These are phyloP conservation scores for Sternarchorhynchus goeldii DNA, from an alignment of 2,797 vertebrate genomes.

Conservation along the genomic window DNA sequence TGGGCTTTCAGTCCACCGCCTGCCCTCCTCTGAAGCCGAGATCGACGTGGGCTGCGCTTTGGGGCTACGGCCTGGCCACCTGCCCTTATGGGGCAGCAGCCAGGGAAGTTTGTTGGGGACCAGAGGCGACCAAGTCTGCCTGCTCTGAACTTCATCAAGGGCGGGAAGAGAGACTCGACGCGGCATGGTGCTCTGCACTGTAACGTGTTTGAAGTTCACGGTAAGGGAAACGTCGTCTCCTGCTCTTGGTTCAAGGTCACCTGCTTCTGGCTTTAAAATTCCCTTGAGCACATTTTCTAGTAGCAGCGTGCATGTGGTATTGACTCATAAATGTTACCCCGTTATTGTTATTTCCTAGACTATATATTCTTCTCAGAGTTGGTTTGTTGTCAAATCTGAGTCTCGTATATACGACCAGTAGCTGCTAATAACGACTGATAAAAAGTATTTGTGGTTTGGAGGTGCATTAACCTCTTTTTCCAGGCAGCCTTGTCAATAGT, in stretches of 20 bases:
- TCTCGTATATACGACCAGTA: too few species aligned
- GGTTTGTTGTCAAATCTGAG: too few species aligned
- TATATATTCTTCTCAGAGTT: too few species aligned
- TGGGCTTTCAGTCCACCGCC: constrained; percentile 3
- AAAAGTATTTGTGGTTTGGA: too few species aligned
- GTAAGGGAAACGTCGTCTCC: constrained; percentile 74
- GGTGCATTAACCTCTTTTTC: too few species aligned
- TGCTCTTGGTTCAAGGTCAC: neutral
- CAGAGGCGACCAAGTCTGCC: constrained; percentile 97
- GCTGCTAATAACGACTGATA: too few species aligned
- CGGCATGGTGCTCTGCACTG: constrained; percentile 86
- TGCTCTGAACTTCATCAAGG: constrained; percentile 93
- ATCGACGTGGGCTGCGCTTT: constrained; percentile 72
- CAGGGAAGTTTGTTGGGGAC: constrained; percentile 97
- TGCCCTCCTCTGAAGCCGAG: constrained; percentile 50
- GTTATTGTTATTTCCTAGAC: too few species aligned
- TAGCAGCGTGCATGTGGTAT: neutral
- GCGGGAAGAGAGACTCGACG: constrained; percentile 86
- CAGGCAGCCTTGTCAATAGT: too few species aligned
- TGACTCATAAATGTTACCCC: too few species aligned
- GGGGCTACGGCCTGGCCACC: constrained; percentile 77
- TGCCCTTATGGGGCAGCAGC: constrained; percentile 99
- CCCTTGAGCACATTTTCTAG: neutral
- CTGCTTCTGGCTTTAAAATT: neutral
- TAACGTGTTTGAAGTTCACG: constrained; percentile 94